These are phyloP conservation scores for Nothoprocta perdicaria DNA, from an alignment of 2,113 vertebrate genomes.

Conservation along the genomic window DNA sequence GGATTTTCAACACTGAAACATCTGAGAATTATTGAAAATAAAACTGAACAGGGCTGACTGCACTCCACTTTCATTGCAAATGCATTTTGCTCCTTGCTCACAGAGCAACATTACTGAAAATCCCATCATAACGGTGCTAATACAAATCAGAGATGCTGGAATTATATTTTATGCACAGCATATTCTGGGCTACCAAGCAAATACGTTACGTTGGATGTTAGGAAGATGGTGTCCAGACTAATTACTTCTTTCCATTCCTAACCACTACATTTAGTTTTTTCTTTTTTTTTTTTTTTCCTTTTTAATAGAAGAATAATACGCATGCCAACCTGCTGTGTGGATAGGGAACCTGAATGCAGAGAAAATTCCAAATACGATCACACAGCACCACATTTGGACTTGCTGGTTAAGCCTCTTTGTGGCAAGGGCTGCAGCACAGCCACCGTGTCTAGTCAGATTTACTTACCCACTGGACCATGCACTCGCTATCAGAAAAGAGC, in stretches of 20 bases:
- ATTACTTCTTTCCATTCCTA: not conserved
- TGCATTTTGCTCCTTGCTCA: not conserved
- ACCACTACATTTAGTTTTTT: not conserved
- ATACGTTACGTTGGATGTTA: not conserved
- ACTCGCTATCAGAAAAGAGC: not conserved
- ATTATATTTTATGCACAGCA: not conserved
- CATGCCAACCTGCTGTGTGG: not conserved
- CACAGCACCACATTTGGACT: not conserved
- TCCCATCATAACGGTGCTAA: not conserved
- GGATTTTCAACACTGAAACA: not conserved
- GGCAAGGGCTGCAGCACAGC: not conserved
- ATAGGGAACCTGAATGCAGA: not conserved
- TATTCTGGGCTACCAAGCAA: not conserved
- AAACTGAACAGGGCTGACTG: not conserved
- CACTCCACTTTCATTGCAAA: not conserved
- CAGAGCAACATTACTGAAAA: not conserved
- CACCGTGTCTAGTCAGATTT: not conserved
- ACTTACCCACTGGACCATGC: not conserved
- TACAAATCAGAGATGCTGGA: not conserved
- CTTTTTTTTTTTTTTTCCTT: conserved; percentile 25
- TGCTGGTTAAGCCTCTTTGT: not conserved
- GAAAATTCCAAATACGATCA: not conserved
- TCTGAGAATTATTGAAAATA: not conserved
- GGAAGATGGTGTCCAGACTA: not conserved
- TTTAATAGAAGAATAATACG: not conserved